A percentile compares a stretch with the other conserved stretches of the same genome.
Conservation (phyloP, 1,140 invertebrate species). For the Calephelis nemesis region DNA sequence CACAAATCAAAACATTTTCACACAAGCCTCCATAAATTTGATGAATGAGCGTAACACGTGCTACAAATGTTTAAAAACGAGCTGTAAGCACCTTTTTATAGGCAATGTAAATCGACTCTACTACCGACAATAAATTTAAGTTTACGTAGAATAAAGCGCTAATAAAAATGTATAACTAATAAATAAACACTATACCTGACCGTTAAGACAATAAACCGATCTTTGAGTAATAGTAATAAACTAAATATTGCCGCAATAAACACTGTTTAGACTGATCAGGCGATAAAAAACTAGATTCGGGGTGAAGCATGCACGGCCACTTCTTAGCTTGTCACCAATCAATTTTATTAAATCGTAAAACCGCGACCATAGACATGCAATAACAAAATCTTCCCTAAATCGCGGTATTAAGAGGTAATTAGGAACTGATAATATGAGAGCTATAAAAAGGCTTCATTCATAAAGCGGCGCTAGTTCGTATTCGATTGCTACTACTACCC, state of each 20-base stretch:
- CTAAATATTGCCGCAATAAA: slow-evolving; percentile 77
- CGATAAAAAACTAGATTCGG: slow-evolving; percentile 59
- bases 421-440: slow-evolving; percentile 59
- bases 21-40: slow-evolving; percentile 75
- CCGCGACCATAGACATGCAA: slow-evolving; percentile 58
- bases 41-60: slow-evolving; percentile 78
- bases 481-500: slow-evolving; percentile 67
- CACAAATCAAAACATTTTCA: slow-evolving; percentile 70
- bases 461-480: slow-evolving; percentile 63
- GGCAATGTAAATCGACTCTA: slow-evolving; percentile 76
- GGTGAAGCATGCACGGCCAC: slow-evolving; percentile 37
- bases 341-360: slow-evolving; percentile 75
- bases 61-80: slow-evolving; percentile 76
- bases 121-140: slow-evolving; percentile 76
- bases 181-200: slow-evolving; percentile 78
- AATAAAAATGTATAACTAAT: slow-evolving; percentile 80
- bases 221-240: slow-evolving; percentile 72
- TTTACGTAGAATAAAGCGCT: slow-evolving; percentile 77
- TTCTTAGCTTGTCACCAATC: slow-evolving; percentile 37
- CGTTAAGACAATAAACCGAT: slow-evolving; percentile 75
- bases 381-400: slow-evolving; percentile 70
- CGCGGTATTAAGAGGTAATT: slow-evolving; percentile 65
- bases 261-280: slow-evolving; percentile 72
- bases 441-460: slow-evolving; percentile 73
- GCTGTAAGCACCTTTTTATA: slow-evolving; percentile 75